phyloP scores from a whole-genome alignment of 92 coral and sea anemone species.

The Zoanthus sansibaricus region DNA sequence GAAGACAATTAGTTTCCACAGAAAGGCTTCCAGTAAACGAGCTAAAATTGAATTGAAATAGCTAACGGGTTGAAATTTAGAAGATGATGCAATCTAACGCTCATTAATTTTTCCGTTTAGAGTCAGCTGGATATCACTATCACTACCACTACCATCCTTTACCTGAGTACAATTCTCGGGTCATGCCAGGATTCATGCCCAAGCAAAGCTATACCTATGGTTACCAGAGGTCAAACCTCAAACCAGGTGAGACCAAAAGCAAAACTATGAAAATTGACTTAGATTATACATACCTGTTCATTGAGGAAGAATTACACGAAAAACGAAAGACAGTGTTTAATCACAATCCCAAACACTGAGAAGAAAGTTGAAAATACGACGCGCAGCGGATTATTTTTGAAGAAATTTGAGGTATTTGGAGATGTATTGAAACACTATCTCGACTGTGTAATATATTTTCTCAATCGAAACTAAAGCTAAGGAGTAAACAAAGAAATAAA shows the following conservation, averaged over 20 bases:
- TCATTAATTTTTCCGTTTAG: neutral
- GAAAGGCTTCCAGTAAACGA: too few relatives aligned
- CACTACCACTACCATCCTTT: constrained; percentile 8
- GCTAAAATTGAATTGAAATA: neutral
- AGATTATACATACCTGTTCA: neutral
- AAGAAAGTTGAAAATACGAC: too few relatives aligned
- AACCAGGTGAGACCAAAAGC: neutral
- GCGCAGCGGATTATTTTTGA: too few relatives aligned
- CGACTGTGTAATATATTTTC: too few relatives aligned
- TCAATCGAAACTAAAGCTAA: too few relatives aligned
- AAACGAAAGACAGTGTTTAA: too few relatives aligned
- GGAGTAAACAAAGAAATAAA: too few relatives aligned
- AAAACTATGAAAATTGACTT: neutral
- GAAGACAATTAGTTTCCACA: too few relatives aligned
- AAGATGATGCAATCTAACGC: too few relatives aligned
- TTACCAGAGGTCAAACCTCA: neutral
- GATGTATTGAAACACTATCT: too few relatives aligned
- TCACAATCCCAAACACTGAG: too few relatives aligned
- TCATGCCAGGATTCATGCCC: neutral
- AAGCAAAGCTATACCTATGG: neutral
- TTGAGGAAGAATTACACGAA: neutral
- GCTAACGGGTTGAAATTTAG: neutral
- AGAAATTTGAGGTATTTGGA: too few relatives aligned
- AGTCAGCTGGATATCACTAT: neutral
- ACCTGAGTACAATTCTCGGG: neutral